Percentiles rank a stretch among this genome's conserved stretches.
phyloP scores from a whole-genome alignment of 2,888 invertebrate genomes.

The Melieria omissa region DNA sequence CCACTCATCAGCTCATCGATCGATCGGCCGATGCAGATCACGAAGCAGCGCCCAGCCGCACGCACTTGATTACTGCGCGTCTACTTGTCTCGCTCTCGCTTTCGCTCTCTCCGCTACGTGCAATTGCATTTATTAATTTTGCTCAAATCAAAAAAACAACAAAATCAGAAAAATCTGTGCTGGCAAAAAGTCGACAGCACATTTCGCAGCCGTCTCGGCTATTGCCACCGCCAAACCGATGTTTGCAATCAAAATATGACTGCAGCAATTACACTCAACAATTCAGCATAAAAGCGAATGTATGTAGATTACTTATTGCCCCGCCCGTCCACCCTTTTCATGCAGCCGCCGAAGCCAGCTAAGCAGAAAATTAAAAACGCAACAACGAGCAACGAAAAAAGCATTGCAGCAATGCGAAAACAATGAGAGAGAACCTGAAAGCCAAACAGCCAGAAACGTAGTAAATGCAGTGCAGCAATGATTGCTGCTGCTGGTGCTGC shows the following conservation, averaged over 20 bases:
- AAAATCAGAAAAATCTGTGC: slow-evolving; percentile 3
- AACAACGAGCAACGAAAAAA: slow-evolving; percentile 19
- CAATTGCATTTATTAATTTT: not conserved
- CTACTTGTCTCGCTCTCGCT: too few relatives aligned
- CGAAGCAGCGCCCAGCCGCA: too few relatives aligned
- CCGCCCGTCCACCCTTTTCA: not conserved
- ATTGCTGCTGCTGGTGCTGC: slow-evolving; percentile 12
- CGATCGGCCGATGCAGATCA: too few relatives aligned
- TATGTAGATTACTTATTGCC: not conserved
- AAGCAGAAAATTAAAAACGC: slow-evolving; percentile 41
- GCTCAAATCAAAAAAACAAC: slow-evolving; percentile 1
- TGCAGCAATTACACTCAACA: slow-evolving; percentile 33
- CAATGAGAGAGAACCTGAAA: slow-evolving; percentile 5
- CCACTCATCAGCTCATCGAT: too few relatives aligned
- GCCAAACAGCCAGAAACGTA: too few relatives aligned
- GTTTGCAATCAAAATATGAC: slow-evolving; percentile 30
- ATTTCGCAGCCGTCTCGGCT: not conserved
- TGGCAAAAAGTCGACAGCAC: not conserved
- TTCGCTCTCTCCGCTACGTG: too few relatives aligned
- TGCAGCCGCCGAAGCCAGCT: slow-evolving; percentile 31
- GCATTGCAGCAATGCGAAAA: not conserved
- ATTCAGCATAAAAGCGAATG: not conserved
- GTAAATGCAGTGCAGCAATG: slow-evolving; percentile 8
- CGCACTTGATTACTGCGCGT: too few relatives aligned
- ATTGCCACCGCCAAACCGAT: not conserved